phyloP scores from a whole-genome alignment of 1,140 invertebrate genomes.

The Drosophila triauraria region DNA sequence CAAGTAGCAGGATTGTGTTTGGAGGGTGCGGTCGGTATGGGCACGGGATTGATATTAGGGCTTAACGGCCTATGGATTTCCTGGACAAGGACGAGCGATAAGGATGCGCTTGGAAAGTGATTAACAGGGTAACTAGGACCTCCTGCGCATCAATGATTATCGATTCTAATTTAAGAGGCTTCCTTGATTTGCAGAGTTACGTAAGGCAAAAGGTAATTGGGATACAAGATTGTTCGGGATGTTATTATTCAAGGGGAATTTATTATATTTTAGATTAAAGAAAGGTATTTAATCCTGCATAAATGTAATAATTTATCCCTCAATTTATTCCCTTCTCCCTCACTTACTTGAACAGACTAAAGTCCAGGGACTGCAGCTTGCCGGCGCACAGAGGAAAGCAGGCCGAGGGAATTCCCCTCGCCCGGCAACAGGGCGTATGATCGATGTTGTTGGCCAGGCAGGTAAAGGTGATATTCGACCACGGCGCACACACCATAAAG shows the following conservation, averaged over 20 bases:
- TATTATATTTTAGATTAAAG: background rate
- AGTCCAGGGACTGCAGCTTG: conserved; percentile 91
- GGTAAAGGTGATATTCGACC: conserved; percentile 91
- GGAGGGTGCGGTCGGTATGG: conserved; percentile 9
- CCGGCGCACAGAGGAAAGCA: conserved; percentile 92
- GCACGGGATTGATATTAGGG: conserved; percentile 32
- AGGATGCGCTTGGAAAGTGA: conserved; percentile 24
- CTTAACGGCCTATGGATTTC: conserved; percentile 38
- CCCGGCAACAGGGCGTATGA: conserved; percentile 92
- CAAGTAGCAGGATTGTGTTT: conserved; percentile 38
- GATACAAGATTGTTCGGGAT: background rate
- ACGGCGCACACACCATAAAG: conserved; percentile 94
- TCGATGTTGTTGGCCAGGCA: conserved; percentile 93
- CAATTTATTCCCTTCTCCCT: background rate
- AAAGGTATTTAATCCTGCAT: too few relatives aligned
- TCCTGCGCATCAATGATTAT: conserved; percentile 31
- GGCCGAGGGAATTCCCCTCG: conserved; percentile 89
- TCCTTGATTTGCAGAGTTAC: background rate
- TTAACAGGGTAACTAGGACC: conserved; percentile 26
- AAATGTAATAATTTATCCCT: background rate
- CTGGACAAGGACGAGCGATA: conserved; percentile 13
- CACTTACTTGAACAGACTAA: conserved; percentile 91
- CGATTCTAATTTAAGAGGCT: conserved; percentile 29
- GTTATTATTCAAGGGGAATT: background rate
- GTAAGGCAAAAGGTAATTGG: background rate